Percentiles rank a stretch among this genome's conserved stretches.
phyloP scores from a whole-genome alignment of 53 echinoderm and acorn worm genomes.

The Luidia sarsii region DNA sequence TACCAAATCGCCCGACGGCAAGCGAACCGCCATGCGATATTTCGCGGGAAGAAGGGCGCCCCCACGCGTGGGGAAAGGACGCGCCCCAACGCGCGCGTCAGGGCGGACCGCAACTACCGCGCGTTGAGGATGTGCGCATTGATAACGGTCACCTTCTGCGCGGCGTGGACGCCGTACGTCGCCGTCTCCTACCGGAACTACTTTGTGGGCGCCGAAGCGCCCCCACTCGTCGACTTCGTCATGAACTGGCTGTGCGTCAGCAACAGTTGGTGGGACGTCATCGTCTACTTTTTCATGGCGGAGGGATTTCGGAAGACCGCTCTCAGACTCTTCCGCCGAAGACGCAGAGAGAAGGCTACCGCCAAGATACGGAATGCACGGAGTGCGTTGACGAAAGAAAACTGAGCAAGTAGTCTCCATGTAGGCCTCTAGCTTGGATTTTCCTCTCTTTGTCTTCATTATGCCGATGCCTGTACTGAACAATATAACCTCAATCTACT shows the following conservation, averaged over 20 bases:
- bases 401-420: too few relatives aligned
- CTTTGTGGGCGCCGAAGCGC: conserved; percentile 2
- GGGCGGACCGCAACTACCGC: background rate
- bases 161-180: conserved; percentile 28
- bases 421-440: too few relatives aligned
- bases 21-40: background rate
- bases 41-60: background rate
- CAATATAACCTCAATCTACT: too few relatives aligned
- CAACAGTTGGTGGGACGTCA: conserved; percentile 50
- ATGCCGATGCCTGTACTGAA: too few relatives aligned
- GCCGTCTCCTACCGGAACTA: conserved; percentile 21
- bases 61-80: background rate
- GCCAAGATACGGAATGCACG: too few relatives aligned
- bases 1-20: conserved; percentile 7
- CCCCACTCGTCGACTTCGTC: conserved; percentile 21
- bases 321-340: background rate
- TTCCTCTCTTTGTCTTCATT: too few relatives aligned
- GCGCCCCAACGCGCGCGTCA: background rate
- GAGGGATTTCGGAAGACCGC: conserved; percentile 18
- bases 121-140: conserved; percentile 35
- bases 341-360: too few relatives aligned
- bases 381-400: too few relatives aligned
- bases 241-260: conserved; percentile 18
- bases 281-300: conserved; percentile 15
- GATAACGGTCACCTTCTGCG: conserved; percentile 18